A percentile compares a stretch with the other conserved stretches of the same genome.
Evolutionary conservation across 2,113 vertebrate species (phyloP).

Genomic region (Aspiorhynchus laticeps): DNA sequence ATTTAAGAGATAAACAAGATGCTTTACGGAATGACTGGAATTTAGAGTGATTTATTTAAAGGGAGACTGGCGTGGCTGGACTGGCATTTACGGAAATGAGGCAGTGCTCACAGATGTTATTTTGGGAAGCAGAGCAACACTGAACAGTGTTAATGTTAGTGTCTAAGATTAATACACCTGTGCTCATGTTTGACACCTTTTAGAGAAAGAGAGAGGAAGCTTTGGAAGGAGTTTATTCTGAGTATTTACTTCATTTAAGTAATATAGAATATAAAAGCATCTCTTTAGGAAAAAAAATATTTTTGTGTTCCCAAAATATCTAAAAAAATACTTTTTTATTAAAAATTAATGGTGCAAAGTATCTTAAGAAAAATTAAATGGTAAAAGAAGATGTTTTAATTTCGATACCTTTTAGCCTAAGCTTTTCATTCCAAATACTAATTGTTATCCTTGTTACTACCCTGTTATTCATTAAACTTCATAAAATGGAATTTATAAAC

Average conservation of each 20-base stretch:
- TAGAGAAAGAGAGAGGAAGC: not conserved
- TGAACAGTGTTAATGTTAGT: constrained; percentile 9
- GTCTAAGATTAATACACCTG: constrained; percentile 3
- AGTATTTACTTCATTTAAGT: not conserved
- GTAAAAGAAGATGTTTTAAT: too few relatives aligned
- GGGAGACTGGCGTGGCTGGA: not conserved
- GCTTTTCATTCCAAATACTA: too few relatives aligned
- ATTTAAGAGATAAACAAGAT: not conserved
- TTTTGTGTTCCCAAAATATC: not conserved
- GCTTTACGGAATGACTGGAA: not conserved
- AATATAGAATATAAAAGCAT: not conserved
- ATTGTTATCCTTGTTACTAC: too few relatives aligned
- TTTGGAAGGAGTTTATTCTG: not conserved
- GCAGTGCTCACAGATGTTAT: constrained; percentile 8
- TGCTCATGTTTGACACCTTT: not conserved
- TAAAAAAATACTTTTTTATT: not conserved
- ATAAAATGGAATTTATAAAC: not conserved
- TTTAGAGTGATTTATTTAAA: constrained; percentile 11
- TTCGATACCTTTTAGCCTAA: too few relatives aligned
- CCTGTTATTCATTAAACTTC: not conserved
- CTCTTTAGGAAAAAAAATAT: not conserved
- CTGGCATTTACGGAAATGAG: not conserved
- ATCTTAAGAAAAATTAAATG: not conserved
- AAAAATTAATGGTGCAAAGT: not conserved
- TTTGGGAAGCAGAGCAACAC: constrained; percentile 8